These are phyloP conservation scores for Illadopsis cleaveri DNA, from an alignment of 2,113 vertebrate species.

Conservation along the genomic window DNA sequence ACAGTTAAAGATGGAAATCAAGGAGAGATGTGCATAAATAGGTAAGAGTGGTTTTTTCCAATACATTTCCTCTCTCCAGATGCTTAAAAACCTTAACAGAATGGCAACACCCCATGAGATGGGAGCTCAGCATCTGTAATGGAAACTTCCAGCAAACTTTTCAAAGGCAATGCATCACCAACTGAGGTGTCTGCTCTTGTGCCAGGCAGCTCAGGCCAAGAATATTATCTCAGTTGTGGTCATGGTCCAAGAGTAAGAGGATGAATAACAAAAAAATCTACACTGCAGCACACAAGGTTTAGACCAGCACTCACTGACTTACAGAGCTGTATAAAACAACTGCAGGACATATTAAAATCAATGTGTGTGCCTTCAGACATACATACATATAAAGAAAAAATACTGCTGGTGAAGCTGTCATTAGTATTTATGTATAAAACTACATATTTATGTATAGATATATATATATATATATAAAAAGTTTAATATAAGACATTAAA, in stretches of 20 bases:
- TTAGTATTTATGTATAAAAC: neutral
- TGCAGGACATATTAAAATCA: neutral
- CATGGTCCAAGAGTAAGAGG: neutral
- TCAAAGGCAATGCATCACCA: neutral
- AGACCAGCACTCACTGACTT: neutral
- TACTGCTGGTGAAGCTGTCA: neutral
- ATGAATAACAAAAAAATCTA: neutral
- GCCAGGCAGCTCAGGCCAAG: neutral
- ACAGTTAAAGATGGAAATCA: neutral
- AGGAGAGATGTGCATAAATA: neutral
- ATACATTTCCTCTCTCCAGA: neutral
- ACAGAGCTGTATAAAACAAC: neutral
- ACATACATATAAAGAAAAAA: neutral
- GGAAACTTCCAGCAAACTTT: neutral
- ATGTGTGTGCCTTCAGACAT: no score
- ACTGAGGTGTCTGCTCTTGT: rapidly evolving
- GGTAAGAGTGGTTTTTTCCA: neutral
- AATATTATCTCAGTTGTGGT: neutral
- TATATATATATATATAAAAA: neutral
- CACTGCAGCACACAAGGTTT: neutral
- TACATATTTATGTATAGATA: no score
- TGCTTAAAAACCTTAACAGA: neutral
- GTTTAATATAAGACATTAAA: neutral
- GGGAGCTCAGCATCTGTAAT: neutral
- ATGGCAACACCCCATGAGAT: neutral